phyloP scores from a whole-genome alignment of 2,888 invertebrate genomes.

The Phytoseiulus persimilis region DNA sequence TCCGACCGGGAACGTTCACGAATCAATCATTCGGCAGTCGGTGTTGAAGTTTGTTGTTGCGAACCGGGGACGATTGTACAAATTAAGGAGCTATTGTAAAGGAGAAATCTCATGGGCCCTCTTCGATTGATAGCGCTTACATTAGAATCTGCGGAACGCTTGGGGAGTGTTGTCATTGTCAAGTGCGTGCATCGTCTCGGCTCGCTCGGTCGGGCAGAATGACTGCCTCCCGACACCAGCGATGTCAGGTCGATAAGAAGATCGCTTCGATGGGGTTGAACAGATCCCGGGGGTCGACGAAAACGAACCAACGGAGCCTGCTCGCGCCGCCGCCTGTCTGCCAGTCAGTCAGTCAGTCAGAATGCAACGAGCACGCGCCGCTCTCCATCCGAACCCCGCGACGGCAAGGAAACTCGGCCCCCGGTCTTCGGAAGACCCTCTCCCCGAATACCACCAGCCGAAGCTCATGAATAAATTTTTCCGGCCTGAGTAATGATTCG shows the following conservation, averaged over 20 bases:
- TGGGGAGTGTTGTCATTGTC: neutral
- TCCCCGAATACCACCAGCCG: neutral
- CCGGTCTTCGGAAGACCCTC: neutral
- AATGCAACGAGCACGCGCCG: neutral
- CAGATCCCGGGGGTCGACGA: neutral
- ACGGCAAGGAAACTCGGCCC: neutral
- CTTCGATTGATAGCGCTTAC: neutral
- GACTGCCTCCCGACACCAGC: neutral
- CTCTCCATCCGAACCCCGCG: neutral
- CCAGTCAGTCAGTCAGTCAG: neutral
- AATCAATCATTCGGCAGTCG: no score
- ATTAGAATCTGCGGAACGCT: neutral
- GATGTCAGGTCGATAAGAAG: neutral
- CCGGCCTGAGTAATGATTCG: slow-evolving; percentile 38
- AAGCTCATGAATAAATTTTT: slow-evolving; percentile 37
- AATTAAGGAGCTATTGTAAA: neutral
- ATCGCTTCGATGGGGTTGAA: neutral
- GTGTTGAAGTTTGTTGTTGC: no score
- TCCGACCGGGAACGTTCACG: no score
- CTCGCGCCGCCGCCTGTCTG: neutral
- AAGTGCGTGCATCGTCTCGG: neutral
- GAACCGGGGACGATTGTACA: neutral
- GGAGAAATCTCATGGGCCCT: neutral
- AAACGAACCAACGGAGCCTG: neutral
- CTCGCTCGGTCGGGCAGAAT: neutral